Conservation (phyloP, 2,888 invertebrate genomes). For the Hartigia nigra region DNA sequence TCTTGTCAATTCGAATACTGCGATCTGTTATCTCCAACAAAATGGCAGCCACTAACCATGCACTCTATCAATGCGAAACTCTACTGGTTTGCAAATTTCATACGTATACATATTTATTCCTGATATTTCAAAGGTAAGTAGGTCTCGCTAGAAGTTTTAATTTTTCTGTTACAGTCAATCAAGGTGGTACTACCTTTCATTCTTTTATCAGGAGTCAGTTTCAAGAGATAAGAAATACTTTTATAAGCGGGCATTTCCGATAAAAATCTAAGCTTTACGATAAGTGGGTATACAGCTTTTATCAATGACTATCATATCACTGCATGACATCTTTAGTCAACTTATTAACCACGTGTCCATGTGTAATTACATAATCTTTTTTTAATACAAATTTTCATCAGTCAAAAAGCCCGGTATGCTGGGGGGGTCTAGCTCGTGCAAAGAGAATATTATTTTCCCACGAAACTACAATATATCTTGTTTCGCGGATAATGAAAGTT, state of each 20-base stretch:
- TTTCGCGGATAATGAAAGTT: neutral
- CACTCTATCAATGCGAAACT: neutral
- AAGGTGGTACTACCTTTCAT: no score
- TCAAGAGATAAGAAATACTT: neutral
- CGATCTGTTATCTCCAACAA: neutral
- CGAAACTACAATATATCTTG: neutral
- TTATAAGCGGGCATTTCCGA: neutral
- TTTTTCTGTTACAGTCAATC: no score
- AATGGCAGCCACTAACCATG: neutral
- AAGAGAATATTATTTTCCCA: neutral
- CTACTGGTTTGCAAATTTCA: neutral
- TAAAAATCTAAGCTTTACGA: neutral
- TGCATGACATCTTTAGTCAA: neutral
- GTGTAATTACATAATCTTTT: no score
- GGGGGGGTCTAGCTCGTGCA: no score
- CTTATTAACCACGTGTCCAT: neutral
- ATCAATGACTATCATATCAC: neutral
- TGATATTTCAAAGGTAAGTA: neutral
- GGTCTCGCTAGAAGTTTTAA: neutral
- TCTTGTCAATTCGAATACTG: neutral
- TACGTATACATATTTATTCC: neutral
- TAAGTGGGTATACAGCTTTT: no score
- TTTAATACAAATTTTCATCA: neutral
- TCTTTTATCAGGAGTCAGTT: no score
- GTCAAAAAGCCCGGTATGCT: no score